Evolutionary conservation across 2,113 vertebrate species (phyloP), one percentile per base, ranked within the genome.

Genomic region (Notarius lentiginosus): DNA sequence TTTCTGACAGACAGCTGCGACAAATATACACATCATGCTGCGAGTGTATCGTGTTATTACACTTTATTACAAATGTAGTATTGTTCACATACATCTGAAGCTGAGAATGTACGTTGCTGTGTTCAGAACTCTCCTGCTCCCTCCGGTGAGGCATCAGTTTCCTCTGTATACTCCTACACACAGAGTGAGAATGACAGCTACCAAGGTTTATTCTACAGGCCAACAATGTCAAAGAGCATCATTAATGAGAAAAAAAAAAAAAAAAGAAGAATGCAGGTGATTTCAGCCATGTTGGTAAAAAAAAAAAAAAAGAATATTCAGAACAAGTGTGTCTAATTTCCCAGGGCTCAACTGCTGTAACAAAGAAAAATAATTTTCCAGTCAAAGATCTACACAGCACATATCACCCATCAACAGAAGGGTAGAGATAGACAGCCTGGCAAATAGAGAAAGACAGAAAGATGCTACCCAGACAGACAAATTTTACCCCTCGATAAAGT

Each of bases 401-500:
- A 60, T 27, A 80, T 27, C 77, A 34, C 34, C 58, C 18, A 4
- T 7, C 53, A 55, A 58, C n/a, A 34, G 53, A 56, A 55, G 53
- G 14, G 14, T 34, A 18, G 53, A 58, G 7, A 79, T 47, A 34
- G 14, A 79, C 55, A 12, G 30, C n/a, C 7, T 79, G 49, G 51
- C 7, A 56, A 56, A 20, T 14, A 8, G 24, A 51, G 18, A 53
- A 0, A 27, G 30, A 73, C 70, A 73, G 30, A 47, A 1, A 34
- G 30, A 72, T 47, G 30, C 20, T 17, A 34, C 14, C 14, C 73
- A 27, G 75, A 73, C 22, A 77, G 55, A 34, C 55, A 27, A 7
- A 79, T 81, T 20, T 70, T 70, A 97, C 97, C 92, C 84, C 0
- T 94, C 89, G 51, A 93, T 93, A 4, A 95, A 96, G 4, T 89